Percentiles rank a stretch among this genome's conserved stretches.
Evolutionary conservation across 1,140 invertebrate genomes (phyloP).

Genomic region (Harlomillsia oculata): DNA sequence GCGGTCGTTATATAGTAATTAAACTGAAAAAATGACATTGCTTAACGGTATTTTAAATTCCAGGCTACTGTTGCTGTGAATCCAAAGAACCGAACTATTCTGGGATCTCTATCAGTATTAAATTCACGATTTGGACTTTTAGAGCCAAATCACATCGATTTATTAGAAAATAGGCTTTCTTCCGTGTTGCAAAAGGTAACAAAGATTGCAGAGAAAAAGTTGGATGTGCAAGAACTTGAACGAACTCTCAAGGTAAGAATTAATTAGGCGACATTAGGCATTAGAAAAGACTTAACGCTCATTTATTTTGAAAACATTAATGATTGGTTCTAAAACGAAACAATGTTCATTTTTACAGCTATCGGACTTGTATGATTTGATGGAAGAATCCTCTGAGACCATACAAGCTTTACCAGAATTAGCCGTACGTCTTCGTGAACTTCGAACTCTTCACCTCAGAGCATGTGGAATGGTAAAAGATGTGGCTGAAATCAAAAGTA

Average conservation of each 20-base stretch:
- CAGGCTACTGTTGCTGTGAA: slow-evolving; percentile 37
- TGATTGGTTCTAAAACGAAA: background rate
- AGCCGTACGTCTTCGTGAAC: slow-evolving; percentile 16
- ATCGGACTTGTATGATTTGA: slow-evolving; percentile 32
- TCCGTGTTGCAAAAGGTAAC: slow-evolving; percentile 45
- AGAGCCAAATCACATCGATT: slow-evolving; percentile 46
- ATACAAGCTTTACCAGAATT: slow-evolving; percentile 32
- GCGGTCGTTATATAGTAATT: too few species aligned
- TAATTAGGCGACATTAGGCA: background rate
- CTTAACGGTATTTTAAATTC: slow-evolving; percentile 18
- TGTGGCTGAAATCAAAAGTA: slow-evolving; percentile 23
- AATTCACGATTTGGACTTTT: slow-evolving; percentile 45
- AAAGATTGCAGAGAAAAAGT: slow-evolving; percentile 45
- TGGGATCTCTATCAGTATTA: slow-evolving; percentile 44
- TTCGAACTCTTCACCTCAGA: slow-evolving; percentile 23
- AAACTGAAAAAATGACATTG: too few species aligned
- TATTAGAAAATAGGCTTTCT: slow-evolving; percentile 44
- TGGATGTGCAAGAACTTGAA: slow-evolving; percentile 36
- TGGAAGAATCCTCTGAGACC: slow-evolving; percentile 31
- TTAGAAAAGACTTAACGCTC: background rate
- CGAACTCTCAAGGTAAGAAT: slow-evolving; percentile 32
- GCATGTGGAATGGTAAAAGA: slow-evolving; percentile 30
- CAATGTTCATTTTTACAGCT: slow-evolving; percentile 24
- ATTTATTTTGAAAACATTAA: background rate
- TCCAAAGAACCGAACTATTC: slow-evolving; percentile 42